Evolutionary conservation across 2,888 invertebrate species (phyloP).

Genomic region (Abrostola tripartita): DNA sequence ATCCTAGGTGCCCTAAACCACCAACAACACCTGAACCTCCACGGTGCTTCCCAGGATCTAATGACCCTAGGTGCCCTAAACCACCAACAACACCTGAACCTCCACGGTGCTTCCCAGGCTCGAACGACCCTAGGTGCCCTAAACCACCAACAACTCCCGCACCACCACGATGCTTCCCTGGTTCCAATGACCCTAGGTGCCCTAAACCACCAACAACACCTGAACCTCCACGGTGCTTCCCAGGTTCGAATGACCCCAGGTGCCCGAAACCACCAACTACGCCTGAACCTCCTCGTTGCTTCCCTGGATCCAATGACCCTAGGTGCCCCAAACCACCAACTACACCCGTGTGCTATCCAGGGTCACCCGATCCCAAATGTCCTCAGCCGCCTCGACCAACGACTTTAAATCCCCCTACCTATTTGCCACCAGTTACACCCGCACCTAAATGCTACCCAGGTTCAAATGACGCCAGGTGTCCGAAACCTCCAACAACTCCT

Average conservation of each 20-base stretch:
- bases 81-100: conserved; percentile 55
- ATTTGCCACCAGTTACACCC: conserved; percentile 64
- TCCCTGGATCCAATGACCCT: conserved; percentile 71
- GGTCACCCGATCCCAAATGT: conserved; percentile 66
- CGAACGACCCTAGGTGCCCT: conserved; percentile 64
- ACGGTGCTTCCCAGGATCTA: conserved; percentile 66
- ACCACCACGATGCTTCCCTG: conserved; percentile 24
- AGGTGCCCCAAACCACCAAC: conserved; percentile 67
- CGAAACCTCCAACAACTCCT: conserved; percentile 64
- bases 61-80: conserved; percentile 62
- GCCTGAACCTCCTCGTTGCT: conserved; percentile 63
- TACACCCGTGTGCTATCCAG: conserved; percentile 55
- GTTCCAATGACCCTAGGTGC: conserved; percentile 11
- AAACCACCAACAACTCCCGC: conserved; percentile 48
- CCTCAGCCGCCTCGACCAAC: conserved; percentile 44
- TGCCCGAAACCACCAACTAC: conserved; percentile 58
- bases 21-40: conserved; percentile 56
- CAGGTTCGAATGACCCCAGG: conserved; percentile 57
- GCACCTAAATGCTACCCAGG: conserved; percentile 64
- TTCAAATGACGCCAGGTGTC: conserved; percentile 47
- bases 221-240: conserved; percentile 50
- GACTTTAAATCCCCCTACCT: conserved; percentile 54
- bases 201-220: conserved; percentile 58
- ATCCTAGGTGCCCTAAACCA: conserved; percentile 65
- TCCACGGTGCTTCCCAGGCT: conserved; percentile 65